Percentiles rank a stretch among this genome's conserved stretches.
Evolutionary conservation across 2,113 vertebrate genomes (phyloP).

Genomic region (Dolichallabes microphthalmus): DNA sequence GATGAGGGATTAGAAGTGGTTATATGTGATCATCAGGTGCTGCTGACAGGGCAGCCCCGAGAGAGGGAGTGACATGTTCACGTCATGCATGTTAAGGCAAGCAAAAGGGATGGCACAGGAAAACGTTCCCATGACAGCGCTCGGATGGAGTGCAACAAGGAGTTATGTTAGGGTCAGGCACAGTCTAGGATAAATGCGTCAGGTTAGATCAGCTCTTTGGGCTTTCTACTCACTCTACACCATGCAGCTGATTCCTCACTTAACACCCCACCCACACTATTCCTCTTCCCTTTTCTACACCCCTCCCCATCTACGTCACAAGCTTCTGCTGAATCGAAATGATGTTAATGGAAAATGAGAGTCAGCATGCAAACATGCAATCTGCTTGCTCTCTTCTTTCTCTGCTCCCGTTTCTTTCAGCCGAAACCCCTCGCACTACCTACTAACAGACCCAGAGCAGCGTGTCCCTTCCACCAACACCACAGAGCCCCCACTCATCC

Average conservation of each 20-base stretch:
- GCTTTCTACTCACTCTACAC: constrained; percentile 45
- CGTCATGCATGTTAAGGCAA: constrained; percentile 82
- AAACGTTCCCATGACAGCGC: constrained; percentile 46
- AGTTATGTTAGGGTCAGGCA: constrained; percentile 49
- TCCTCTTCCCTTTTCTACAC: constrained; percentile 24
- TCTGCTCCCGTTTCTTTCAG: constrained; percentile 68
- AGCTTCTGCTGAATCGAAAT: constrained; percentile 72
- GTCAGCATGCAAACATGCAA: constrained; percentile 93
- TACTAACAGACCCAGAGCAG: constrained; percentile 74
- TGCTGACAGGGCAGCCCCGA: constrained; percentile 52
- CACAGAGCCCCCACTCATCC: constrained; percentile 91
- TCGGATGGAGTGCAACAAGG: constrained; percentile 47
- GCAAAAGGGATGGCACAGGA: constrained; percentile 81
- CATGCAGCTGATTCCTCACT: constrained; percentile 22
- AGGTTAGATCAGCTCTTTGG: constrained; percentile 45
- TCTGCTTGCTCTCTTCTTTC: constrained; percentile 65
- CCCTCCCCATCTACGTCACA: constrained; percentile 56
- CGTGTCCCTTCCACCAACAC: constrained; percentile 97
- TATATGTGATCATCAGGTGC: constrained; percentile 62
- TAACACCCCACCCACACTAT: background rate
- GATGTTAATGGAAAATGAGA: constrained; percentile 77
- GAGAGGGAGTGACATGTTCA: constrained; percentile 44
- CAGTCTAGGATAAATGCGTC: constrained; percentile 22
- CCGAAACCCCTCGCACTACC: constrained; percentile 57
- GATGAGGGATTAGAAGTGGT: constrained; percentile 53